Conservation (phyloP, 2,888 invertebrate species). For the Melieria picta region DNA sequence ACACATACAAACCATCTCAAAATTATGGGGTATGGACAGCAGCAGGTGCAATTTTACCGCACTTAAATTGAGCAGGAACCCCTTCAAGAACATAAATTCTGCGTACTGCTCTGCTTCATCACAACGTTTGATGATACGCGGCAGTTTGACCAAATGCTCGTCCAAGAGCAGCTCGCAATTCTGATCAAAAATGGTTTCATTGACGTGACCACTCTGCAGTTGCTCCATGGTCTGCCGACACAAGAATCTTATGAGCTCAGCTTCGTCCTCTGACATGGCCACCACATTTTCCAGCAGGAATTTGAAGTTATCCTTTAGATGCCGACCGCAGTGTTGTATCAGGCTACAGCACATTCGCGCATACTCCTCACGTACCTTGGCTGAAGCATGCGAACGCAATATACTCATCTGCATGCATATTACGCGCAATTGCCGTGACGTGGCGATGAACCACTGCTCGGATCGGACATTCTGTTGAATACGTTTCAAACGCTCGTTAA, state of each 20-base stretch:
- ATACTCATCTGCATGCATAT: slow-evolving; percentile 66
- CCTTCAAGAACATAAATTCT: slow-evolving; percentile 73
- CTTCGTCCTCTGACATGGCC: slow-evolving; percentile 75
- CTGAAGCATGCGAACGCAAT: slow-evolving; percentile 72
- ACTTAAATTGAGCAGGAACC: slow-evolving; percentile 73
- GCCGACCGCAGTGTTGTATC: slow-evolving; percentile 72
- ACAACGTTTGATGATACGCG: slow-evolving; percentile 74
- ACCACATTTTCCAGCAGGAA: slow-evolving; percentile 75
- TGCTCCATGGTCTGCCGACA: slow-evolving; percentile 64
- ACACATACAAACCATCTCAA: slow-evolving; percentile 70
- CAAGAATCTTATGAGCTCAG: slow-evolving; percentile 67
- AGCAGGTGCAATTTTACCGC: slow-evolving; percentile 70
- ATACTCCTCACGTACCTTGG: slow-evolving; percentile 72
- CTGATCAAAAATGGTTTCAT: slow-evolving; percentile 54
- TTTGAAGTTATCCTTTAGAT: slow-evolving; percentile 72
- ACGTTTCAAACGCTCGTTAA: slow-evolving; percentile 48
- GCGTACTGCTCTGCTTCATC: slow-evolving; percentile 73
- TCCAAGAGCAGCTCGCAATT: slow-evolving; percentile 71
- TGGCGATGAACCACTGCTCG: slow-evolving; percentile 65
- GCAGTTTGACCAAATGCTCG: slow-evolving; percentile 70
- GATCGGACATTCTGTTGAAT: slow-evolving; percentile 54
- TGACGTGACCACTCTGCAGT: slow-evolving; percentile 56
- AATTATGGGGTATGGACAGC: slow-evolving; percentile 68
- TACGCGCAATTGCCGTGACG: slow-evolving; percentile 56
- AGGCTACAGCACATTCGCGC: slow-evolving; percentile 71